Percentiles rank a stretch among this genome's conserved stretches.
phyloP scores from a whole-genome alignment of 2,888 invertebrate genomes.

The Spilarctia lutea region DNA sequence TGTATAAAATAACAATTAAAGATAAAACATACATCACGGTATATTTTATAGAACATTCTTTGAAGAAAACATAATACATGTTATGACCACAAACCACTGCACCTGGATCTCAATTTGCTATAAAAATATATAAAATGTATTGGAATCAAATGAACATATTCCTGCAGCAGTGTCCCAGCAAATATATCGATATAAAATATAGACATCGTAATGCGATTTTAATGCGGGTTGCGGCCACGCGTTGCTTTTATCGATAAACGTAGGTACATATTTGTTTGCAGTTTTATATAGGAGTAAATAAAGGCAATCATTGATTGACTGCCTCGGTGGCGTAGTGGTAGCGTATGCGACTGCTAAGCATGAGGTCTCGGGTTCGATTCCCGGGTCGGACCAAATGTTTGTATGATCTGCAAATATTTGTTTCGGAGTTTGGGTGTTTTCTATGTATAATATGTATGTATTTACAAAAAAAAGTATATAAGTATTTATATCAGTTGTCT shows the following conservation, averaged over 20 bases:
- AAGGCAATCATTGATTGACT: slow-evolving; percentile 19
- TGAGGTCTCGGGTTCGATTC: too few species aligned
- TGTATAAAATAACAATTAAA: not conserved
- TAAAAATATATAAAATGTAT: slow-evolving; percentile 50
- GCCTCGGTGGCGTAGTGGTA: too few species aligned
- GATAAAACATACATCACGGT: not conserved
- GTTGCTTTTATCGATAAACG: slow-evolving; percentile 35
- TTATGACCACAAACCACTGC: slow-evolving; percentile 40
- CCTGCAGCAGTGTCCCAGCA: slow-evolving; percentile 47
- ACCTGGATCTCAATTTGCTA: slow-evolving; percentile 44
- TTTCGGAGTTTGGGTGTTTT: too few species aligned
- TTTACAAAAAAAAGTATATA: too few species aligned
- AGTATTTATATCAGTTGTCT: too few species aligned
- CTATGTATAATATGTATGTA: too few species aligned
- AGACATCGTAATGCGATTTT: slow-evolving; percentile 67
- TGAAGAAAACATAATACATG: slow-evolving; percentile 33
- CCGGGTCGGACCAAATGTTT: too few species aligned
- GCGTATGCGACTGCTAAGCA: too few species aligned
- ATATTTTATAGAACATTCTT: slow-evolving; percentile 4
- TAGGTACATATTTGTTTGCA: slow-evolving; percentile 34
- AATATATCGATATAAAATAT: slow-evolving; percentile 61
- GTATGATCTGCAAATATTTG: too few species aligned
- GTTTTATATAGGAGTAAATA: slow-evolving; percentile 33
- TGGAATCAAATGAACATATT: slow-evolving; percentile 49
- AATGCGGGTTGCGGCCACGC: slow-evolving; percentile 63